Evolutionary conservation across 2,113 vertebrate genomes (phyloP).

Genomic region (Pluvianellus socialis): DNA sequence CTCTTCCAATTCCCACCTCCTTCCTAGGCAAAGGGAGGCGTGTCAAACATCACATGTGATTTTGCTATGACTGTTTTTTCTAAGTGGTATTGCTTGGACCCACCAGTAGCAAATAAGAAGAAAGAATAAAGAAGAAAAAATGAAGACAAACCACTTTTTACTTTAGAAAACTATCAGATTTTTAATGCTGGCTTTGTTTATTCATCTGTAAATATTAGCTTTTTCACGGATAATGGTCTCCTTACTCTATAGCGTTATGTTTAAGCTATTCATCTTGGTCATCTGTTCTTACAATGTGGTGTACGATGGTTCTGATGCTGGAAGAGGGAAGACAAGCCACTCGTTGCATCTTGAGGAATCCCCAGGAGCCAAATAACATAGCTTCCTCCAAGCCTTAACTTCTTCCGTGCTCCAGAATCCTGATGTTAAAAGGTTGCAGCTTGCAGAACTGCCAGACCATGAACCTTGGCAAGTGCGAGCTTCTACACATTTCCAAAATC

Average conservation of each 20-base stretch:
- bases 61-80: neutral
- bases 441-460: conserved; percentile 20
- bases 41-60: neutral
- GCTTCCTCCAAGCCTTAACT: neutral
- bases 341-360: neutral
- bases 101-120: neutral
- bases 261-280: neutral
- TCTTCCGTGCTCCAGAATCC: neutral
- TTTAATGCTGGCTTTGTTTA: neutral
- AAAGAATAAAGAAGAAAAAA: neutral
- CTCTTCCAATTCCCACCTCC: neutral
- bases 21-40: neutral
- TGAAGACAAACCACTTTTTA: neutral
- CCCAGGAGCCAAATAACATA: neutral
- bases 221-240: neutral
- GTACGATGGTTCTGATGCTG: neutral
- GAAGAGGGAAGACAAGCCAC: neutral
- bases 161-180: neutral
- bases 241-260: neutral
- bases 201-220: neutral
- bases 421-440: neutral
- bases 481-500: neutral
- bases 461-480: neutral
- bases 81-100: neutral
- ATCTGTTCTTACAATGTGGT: neutral